These are phyloP conservation scores for Cyprinus carpio DNA, from an alignment of 2,113 vertebrate genomes.

Conservation along the genomic window DNA sequence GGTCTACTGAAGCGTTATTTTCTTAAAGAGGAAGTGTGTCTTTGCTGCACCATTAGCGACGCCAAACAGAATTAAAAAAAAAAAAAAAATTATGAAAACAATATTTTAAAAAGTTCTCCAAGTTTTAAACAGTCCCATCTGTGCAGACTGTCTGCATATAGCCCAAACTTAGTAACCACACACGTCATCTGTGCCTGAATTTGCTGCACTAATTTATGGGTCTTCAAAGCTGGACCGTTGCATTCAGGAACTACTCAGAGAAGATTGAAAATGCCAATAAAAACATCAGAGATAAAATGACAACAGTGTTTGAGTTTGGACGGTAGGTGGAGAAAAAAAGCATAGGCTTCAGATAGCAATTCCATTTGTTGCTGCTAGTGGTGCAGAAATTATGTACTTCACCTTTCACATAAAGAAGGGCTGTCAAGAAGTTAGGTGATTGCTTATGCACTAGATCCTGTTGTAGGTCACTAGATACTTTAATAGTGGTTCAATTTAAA, in stretches of 20 bases:
- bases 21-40: background rate
- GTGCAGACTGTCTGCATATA: background rate
- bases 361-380: background rate
- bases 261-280: background rate
- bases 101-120: background rate
- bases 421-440: background rate
- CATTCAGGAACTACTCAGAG: background rate
- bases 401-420: background rate
- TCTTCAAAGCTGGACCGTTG: background rate
- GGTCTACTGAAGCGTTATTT: background rate
- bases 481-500: background rate
- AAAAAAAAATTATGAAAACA: background rate
- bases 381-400: background rate
- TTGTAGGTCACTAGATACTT: background rate
- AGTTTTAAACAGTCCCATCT: background rate
- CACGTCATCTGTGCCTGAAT: background rate
- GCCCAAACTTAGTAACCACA: background rate
- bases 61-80: no score
- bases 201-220: background rate
- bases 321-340: background rate
- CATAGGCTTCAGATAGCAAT: background rate
- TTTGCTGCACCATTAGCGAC: background rate
- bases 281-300: background rate
- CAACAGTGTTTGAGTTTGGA: background rate
- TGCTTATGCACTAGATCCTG: background rate